phyloP scores from a whole-genome alignment of 2,797 vertebrate species.

The Taeniopygia guttata region DNA sequence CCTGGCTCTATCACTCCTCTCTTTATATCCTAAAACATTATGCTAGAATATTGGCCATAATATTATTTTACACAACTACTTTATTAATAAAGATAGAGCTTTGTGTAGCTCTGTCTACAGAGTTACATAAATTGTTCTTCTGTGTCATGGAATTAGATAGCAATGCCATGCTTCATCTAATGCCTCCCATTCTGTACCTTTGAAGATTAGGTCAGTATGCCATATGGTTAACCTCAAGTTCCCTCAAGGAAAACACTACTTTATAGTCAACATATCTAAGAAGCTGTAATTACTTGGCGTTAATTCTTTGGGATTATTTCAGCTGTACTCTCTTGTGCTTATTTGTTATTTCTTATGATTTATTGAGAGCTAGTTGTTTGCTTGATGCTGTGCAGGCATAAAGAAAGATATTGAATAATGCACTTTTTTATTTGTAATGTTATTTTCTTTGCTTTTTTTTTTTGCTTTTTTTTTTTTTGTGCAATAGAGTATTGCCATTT shows the following conservation, averaged over 20 bases:
- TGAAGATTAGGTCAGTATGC: slow-evolving; percentile 51
- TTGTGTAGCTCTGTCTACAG: neutral
- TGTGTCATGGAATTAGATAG: neutral
- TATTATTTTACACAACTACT: neutral
- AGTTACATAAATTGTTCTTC: neutral
- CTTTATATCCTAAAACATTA: neutral
- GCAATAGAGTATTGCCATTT: neutral
- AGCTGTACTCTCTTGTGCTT: slow-evolving; percentile 2
- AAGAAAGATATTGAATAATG: neutral
- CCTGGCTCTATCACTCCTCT: neutral
- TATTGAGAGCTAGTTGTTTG: slow-evolving; percentile 8
- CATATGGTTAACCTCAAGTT: slow-evolving; percentile 55
- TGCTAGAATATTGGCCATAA: neutral
- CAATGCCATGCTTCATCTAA: neutral
- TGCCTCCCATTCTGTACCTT: neutral
- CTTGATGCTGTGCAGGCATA: slow-evolving; percentile 24
- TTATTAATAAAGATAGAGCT: neutral
- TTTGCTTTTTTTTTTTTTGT: neutral
- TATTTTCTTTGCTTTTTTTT: neutral
- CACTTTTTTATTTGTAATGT: neutral
- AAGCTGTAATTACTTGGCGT: slow-evolving; percentile 31
- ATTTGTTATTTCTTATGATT: neutral
- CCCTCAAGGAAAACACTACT: slow-evolving; percentile 26
- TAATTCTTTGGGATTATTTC: slow-evolving; percentile 39
- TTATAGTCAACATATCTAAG: slow-evolving; percentile 17